Evolutionary conservation across 2,888 invertebrate genomes (phyloP), one percentile per base, ranked within the genome.

Genomic region (Biston betularia): DNA sequence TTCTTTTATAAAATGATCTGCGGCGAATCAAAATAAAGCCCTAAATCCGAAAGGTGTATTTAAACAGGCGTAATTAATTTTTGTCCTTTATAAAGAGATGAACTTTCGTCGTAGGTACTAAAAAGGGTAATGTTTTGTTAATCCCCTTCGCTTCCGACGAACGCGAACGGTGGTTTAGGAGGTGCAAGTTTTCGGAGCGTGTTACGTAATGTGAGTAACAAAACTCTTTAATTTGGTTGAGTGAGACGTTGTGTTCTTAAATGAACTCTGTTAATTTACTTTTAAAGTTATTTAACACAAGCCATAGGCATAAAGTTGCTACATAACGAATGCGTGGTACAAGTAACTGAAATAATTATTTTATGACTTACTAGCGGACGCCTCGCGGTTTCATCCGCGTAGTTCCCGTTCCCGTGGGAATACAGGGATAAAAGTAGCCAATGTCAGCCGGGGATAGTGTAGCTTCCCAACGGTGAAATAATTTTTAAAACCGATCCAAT

Each of bases 111-210:
- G 69, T 78, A 74, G 59, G 63, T 59, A 63, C 50, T 72, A 54
- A 77, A 79, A 79, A 76, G 78, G 81, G 74, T 80, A 77, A 83
- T 81, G 81, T 84, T 86, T 84, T 84, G 81, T 79, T 83, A 83
- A 82, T 80, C 83, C 81, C 76, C 70, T 75, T 69, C 61, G 79
- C 79, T 81, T 75, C 77, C 76, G 81, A 52, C 49, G 40, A 45
- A 12, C 42, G 42, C 42, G 34, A 50, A 2, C 34, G 52, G 35
- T 42, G 56, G 49, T 56, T 63, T 34, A 38, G 40, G 40, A 52
- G 63, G 57, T 56, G 34, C 9, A 57, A 33, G 54, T 50, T 56
- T 56, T 57, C 45, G n/a, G 35, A 52, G 60, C 14, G 50, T 60
- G 34, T 49, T 40, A 53, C 53, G 11, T 38, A 38, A 53, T 53